Evolutionary conservation across 30 jellyfish, hydroid and myxozoan species (phyloP).

Genomic region (Aurelia sp.): DNA sequence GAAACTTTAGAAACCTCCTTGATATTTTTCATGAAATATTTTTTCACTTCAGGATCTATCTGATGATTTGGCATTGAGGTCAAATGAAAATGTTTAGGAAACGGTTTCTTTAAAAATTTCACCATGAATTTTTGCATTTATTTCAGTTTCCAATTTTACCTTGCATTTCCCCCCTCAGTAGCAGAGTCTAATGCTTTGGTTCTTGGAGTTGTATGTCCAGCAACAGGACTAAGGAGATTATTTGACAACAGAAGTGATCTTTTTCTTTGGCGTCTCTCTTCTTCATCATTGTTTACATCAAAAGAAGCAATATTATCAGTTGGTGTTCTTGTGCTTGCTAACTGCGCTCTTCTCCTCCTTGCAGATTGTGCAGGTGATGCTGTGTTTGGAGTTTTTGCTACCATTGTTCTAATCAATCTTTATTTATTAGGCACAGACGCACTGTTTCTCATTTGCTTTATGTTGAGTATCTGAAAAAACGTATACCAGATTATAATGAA

Average conservation of each 20-base stretch:
- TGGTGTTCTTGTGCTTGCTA: slow-evolving; percentile 42
- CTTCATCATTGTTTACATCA: slow-evolving; percentile 80
- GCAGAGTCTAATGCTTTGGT: slow-evolving; percentile 3
- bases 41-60: slow-evolving; percentile 1
- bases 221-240: slow-evolving; percentile 86
- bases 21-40: background rate
- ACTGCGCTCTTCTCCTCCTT: slow-evolving; percentile 51
- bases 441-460: too few species aligned
- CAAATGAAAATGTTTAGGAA: too few species aligned
- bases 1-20: too few species aligned
- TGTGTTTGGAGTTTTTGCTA: slow-evolving; percentile 12
- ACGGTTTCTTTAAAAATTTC: too few species aligned
- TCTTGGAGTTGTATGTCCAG: slow-evolving; percentile 79
- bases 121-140: too few species aligned
- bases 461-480: too few species aligned
- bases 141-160: background rate
- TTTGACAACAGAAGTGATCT: slow-evolving; percentile 78
- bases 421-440: background rate
- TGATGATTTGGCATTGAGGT: too few species aligned
- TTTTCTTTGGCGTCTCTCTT: slow-evolving; percentile 82
- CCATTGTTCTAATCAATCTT: slow-evolving; percentile 11
- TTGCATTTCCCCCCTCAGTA: slow-evolving; percentile 21
- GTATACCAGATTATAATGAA: too few species aligned
- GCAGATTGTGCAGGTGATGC: slow-evolving; percentile 17
- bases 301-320: slow-evolving; percentile 31